Percentiles rank a stretch among this genome's conserved stretches.
Evolutionary conservation across 2,113 vertebrate species (phyloP).

Genomic region (Ursus arctos): DNA sequence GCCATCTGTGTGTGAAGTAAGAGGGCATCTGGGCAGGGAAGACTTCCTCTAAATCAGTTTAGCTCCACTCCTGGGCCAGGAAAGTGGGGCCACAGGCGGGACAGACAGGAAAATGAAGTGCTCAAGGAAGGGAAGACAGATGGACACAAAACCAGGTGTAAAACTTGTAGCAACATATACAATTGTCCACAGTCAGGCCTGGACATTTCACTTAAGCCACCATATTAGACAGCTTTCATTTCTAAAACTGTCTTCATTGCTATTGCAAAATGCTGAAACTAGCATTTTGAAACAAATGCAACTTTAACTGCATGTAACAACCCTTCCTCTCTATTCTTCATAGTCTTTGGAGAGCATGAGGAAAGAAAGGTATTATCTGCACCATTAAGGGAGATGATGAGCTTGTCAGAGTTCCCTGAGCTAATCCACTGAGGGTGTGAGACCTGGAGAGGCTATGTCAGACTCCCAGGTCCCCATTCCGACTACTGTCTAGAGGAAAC

Average conservation of each 20-base stretch:
- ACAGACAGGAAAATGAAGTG: not conserved
- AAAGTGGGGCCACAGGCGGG: not conserved
- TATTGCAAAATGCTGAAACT: not conserved
- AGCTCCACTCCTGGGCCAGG: not conserved
- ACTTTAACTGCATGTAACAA: not conserved
- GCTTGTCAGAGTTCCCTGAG: not conserved
- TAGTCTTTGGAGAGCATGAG: not conserved
- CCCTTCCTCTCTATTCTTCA: not conserved
- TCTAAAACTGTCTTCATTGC: not conserved
- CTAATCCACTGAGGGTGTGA: not conserved
- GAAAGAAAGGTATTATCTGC: not conserved
- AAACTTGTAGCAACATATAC: not conserved
- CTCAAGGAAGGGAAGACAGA: not conserved
- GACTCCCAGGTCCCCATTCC: not conserved
- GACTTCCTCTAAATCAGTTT: constrained; percentile 22
- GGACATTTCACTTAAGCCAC: not conserved
- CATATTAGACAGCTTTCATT: not conserved
- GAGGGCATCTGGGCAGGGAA: not conserved
- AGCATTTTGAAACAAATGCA: not conserved
- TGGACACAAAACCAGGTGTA: not conserved
- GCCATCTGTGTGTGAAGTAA: constrained; percentile 1
- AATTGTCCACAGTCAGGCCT: not conserved
- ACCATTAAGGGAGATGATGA: not conserved
- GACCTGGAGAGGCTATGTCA: fast-evolving
- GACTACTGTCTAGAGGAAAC: not conserved